Percentiles rank a stretch among this genome's conserved stretches.
These are phyloP conservation scores for Cliona cf. orientalis DNA, from an alignment of 37 sponge, comb jelly and placozoan species.

Conservation along the genomic window DNA sequence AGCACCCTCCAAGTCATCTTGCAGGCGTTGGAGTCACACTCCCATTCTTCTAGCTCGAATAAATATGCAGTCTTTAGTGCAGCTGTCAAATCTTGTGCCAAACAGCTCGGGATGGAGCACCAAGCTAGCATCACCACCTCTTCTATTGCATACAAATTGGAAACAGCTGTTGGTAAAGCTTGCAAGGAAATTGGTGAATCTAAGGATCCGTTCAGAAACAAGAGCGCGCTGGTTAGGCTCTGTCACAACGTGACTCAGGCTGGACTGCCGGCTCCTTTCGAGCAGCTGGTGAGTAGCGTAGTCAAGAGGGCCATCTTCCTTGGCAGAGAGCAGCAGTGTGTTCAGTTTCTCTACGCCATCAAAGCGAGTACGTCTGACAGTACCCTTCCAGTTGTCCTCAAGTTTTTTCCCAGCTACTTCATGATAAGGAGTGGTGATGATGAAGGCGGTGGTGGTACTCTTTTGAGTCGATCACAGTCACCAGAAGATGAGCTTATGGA, in stretches of 20 bases:
- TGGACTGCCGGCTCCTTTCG: background rate
- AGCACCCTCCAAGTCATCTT: background rate
- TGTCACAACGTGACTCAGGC: background rate
- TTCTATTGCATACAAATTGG: no score
- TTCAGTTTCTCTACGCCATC: slow-evolving; percentile 24
- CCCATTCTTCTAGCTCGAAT: background rate
- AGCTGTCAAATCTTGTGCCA: slow-evolving; percentile 21
- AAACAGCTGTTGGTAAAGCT: background rate
- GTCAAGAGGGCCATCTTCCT: slow-evolving; percentile 22
- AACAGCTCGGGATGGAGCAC: slow-evolving; percentile 10
- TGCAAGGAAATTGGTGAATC: background rate
- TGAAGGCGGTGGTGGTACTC: background rate
- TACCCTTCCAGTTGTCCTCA: slow-evolving; percentile 11
- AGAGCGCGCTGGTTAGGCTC: slow-evolving; percentile 3
- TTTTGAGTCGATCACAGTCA: background rate
- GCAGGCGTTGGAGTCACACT: background rate
- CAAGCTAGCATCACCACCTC: background rate
- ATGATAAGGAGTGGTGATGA: background rate
- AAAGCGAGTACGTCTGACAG: background rate
- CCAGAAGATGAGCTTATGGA: background rate
- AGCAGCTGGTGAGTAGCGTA: slow-evolving; percentile 11
- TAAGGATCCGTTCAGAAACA: slow-evolving; percentile 1
- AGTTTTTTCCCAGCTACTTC: slow-evolving; percentile 11
- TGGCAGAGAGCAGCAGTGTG: slow-evolving; percentile 29
- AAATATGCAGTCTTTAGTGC: background rate